These are phyloP conservation scores for Leptopilina drosophilae DNA, from an alignment of 2,888 invertebrate genomes.

Conservation along the genomic window DNA sequence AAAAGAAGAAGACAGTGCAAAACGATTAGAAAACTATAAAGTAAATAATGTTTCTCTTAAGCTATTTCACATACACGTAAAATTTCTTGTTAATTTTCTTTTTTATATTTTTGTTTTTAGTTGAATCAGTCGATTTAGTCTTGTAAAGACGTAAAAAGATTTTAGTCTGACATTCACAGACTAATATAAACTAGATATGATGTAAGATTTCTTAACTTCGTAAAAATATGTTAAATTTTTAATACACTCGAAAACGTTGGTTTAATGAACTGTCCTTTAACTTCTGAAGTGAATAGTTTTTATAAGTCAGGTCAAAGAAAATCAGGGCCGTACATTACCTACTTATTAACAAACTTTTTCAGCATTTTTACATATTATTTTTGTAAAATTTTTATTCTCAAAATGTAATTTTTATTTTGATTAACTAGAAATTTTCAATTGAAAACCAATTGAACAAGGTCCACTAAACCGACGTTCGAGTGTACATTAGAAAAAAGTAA, in stretches of 20 bases:
- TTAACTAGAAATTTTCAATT: too few relatives aligned
- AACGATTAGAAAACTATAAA: not conserved
- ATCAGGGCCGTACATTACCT: too few relatives aligned
- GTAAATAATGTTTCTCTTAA: conserved; percentile 18
- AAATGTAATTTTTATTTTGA: too few relatives aligned
- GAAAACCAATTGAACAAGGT: too few relatives aligned
- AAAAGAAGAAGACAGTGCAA: not conserved
- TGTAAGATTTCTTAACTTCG: conserved; percentile 2
- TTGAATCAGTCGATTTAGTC: conserved; percentile 29
- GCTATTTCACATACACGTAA: conserved; percentile 12
- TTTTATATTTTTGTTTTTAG: not conserved
- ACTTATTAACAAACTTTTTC: too few relatives aligned
- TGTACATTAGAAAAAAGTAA: not conserved
- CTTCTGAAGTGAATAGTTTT: too few relatives aligned
- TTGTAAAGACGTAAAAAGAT: conserved; percentile 6
- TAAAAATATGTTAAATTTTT: not conserved
- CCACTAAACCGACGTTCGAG: too few relatives aligned
- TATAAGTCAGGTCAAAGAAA: not conserved
- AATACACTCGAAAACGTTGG: too few relatives aligned
- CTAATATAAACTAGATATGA: conserved; percentile 21
- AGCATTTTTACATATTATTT: too few relatives aligned
- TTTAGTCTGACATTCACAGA: not conserved
- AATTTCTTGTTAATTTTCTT: not conserved
- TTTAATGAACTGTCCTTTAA: too few relatives aligned
- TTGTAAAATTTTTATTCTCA: too few relatives aligned